Evolutionary conservation across 1,140 invertebrate genomes (phyloP), one percentile per base, ranked within the genome.

Genomic region (Pollicipes pollicipes): DNA sequence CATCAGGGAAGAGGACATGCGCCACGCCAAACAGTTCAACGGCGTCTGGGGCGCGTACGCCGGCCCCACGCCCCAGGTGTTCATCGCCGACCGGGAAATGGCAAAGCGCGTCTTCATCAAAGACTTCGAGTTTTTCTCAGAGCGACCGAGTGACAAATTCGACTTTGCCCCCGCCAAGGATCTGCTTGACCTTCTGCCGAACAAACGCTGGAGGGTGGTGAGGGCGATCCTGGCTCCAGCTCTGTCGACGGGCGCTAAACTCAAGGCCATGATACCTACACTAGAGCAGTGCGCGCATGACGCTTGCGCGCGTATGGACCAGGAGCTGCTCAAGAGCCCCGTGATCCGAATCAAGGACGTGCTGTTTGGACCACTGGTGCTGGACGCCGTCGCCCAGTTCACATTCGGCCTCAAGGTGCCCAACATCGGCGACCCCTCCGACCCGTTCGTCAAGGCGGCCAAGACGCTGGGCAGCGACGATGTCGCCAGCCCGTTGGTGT

Each of bases 171-270:
- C 13, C 45, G 45, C 13, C 45, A 10, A 21, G 13, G 45, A 58
- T 21, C 45, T 21, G 45, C 13, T 58, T 10, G 45, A 29, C n/a
- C 4, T 30, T 1, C 35, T 69, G 26, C n/a, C 58, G 21, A 68
- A 31, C 66, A 76, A 76, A 30, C 68, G 75, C 3, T 82, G 81
- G 81, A 79, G 80, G 71, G 74, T 77, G 35, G 76, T 81, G 17
- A 70, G 81, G 63, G 75, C 73, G 24, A 77, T 80, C n/a, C 77
- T 80, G 45, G 80, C 78, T 69, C 80, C 81, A 24, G 79, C 79
- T 2, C 82, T 82, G 73, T 80, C 79, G 16, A 77, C 77, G 6
- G 21, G 45, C 45, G 74, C 76, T 28, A 82, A 82, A 74, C 76
- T 82, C 68, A 79, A 77, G 30, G 26, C 30, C 26, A 72, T 72